phyloP scores from a whole-genome alignment of 2,113 vertebrate species.

The Callipepla californica region DNA sequence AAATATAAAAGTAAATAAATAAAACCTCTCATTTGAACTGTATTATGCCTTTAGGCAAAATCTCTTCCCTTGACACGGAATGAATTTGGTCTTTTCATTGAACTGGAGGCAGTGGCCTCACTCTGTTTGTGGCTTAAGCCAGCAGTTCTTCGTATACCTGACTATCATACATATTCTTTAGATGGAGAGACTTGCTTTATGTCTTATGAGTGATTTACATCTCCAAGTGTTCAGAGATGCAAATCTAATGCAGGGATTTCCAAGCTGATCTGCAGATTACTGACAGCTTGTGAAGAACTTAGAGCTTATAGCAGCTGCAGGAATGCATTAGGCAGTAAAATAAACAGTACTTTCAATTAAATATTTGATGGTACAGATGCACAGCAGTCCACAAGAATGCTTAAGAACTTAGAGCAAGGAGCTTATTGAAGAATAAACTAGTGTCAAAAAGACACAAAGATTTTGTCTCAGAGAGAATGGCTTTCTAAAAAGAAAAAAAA shows the following conservation, averaged over 20 bases:
- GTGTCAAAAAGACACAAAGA: not conserved
- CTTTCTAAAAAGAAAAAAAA: not conserved
- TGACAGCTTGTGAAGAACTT: not conserved
- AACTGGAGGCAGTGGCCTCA: not conserved
- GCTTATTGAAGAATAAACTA: not conserved
- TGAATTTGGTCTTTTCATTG: not conserved
- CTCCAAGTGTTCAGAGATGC: not conserved
- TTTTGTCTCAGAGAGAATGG: not conserved
- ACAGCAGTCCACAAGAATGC: not conserved
- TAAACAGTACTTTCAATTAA: not conserved
- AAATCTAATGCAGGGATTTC: not conserved
- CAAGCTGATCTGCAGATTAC: not conserved
- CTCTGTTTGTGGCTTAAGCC: not conserved
- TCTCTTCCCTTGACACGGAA: not conserved
- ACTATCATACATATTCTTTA: fast-evolving
- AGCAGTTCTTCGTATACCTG: not conserved
- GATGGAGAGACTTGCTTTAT: not conserved
- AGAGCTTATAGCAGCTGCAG: not conserved
- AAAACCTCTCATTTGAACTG: not conserved
- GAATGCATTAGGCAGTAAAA: not conserved
- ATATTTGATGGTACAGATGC: not conserved
- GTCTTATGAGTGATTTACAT: not conserved
- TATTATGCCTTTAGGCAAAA: not conserved
- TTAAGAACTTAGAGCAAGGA: not conserved
- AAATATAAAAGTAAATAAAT: not conserved